Evolutionary conservation across 2,797 vertebrate species (phyloP).

Genomic region (Clangula hyemalis): DNA sequence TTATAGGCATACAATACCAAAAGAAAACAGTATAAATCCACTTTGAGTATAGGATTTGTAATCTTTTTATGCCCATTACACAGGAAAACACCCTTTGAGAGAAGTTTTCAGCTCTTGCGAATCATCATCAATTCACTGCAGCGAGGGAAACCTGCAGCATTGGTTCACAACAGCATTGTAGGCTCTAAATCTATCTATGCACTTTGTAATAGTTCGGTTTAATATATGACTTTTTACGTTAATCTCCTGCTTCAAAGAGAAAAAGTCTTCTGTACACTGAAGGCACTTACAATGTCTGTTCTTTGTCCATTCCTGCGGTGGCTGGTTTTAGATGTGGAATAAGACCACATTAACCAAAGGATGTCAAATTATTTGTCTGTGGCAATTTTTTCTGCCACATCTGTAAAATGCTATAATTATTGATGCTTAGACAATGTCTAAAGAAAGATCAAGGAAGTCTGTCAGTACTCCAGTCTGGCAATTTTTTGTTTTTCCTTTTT

Average conservation of each 20-base stretch:
- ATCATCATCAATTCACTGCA: background rate
- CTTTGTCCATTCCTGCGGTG: constrained; percentile 37
- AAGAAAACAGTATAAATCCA: constrained; percentile 11
- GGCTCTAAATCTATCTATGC: background rate
- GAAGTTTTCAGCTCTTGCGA: background rate
- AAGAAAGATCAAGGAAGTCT: background rate
- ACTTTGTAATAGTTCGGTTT: background rate
- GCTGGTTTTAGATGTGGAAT: constrained; percentile 57
- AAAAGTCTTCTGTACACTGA: background rate
- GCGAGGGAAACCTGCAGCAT: background rate
- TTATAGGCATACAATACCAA: background rate
- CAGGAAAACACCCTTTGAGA: background rate
- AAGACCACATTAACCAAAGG: constrained; percentile 43
- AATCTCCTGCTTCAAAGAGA: constrained; percentile 51
- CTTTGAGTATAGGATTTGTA: background rate
- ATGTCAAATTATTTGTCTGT: constrained; percentile 8
- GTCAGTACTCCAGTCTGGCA: background rate
- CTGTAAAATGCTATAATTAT: background rate
- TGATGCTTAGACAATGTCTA: background rate
- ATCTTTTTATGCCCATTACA: background rate
- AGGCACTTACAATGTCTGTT: constrained; percentile 46
- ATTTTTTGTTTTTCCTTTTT: constrained; percentile 4
- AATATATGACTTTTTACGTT: background rate
- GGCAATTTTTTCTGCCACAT: background rate
- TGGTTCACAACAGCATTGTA: background rate